Base-by-base conservation (phyloP, 2,888 invertebrate species). In the Scelioninae gen. 1 region DNA sequence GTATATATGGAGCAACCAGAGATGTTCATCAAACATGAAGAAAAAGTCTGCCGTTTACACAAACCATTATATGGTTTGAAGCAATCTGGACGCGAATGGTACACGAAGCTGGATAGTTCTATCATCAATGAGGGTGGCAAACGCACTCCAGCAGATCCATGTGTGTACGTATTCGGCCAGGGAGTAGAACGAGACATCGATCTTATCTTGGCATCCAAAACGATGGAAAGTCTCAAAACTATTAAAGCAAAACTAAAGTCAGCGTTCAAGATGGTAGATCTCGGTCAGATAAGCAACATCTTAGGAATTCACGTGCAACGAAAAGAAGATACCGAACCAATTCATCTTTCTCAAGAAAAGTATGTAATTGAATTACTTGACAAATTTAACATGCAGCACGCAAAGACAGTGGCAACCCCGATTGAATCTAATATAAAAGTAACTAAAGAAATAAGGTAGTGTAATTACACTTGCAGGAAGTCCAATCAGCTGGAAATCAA, bases 321-420 rank as follows among this genome's bases (percentile, higher is more conserved):
- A 15, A 23, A 83, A 47, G 71, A 65, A 8, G 49, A 8, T 10
- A 85, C 82, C 0, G 85, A 84, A 51, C 60, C 47, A 6, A 85
- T 85, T 7, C 55, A 43, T 47, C 13, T 62, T 11, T 68, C 68
- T 15, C 68, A 68, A 29, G 43, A 66, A 15, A 66, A 53, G 7
- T 34, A 47, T 84, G 47, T 83, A 0, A 51, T 83, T 38, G 65
- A 84, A 6, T 16, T 85, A 5, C 6, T 85, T 0, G 49, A 60
- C 49, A 84, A 71, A 69, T 87, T 87, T 16, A 16, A 68, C 23
- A 80, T 85, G 80, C n/a, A n/a, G n/a, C n/a, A n/a, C n/a, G n/a
- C n/a, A n/a, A n/a, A n/a, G n/a, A n/a, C n/a, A n/a, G n/a, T n/a
- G n/a, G n/a, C n/a, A n/a, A n/a, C n/a, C n/a, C n/a, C n/a, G n/a